These are phyloP conservation scores for Athalia circularis DNA, from an alignment of 2,888 invertebrate genomes.

Conservation along the genomic window DNA sequence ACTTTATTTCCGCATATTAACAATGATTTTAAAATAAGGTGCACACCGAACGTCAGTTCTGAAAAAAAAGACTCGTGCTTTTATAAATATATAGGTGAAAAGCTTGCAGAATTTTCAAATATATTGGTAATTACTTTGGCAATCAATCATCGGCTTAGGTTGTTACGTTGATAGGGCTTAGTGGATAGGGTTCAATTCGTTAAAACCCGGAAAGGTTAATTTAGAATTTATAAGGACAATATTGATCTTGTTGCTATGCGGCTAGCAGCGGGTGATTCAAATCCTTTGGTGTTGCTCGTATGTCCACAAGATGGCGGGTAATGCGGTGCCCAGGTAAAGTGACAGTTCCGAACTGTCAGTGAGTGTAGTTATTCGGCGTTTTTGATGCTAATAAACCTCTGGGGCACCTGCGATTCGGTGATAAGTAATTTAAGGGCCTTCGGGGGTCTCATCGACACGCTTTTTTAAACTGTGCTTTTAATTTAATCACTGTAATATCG, in stretches of 20 bases:
- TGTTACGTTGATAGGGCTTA: background rate
- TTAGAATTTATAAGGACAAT: conserved; percentile 42
- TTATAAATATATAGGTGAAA: too few species aligned
- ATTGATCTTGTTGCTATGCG: conserved; percentile 67
- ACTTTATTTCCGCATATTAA: too few species aligned
- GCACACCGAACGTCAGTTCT: too few species aligned
- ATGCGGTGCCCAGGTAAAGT: conserved; percentile 53
- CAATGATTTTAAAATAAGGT: too few species aligned
- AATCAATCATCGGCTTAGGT: too few species aligned
- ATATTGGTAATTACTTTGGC: too few species aligned
- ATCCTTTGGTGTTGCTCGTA: background rate
- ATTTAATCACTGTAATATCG: background rate
- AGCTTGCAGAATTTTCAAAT: too few species aligned
- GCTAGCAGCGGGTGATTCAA: conserved; percentile 46
- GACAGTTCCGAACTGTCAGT: conserved; percentile 69
- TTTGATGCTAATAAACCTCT: conserved; percentile 61
- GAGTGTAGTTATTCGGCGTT: conserved; percentile 59
- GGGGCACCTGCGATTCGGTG: conserved; percentile 45
- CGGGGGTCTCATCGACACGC: background rate
- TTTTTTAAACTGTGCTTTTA: background rate
- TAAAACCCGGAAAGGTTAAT: conserved; percentile 11
- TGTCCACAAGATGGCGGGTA: conserved; percentile 55
- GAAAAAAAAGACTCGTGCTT: too few species aligned
- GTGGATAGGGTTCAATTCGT: conserved; percentile 11
- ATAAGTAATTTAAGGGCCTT: conserved; percentile 1